A percentile compares a stretch with the other conserved stretches of the same genome.
Evolutionary conservation across 2,797 vertebrate species (phyloP).

Genomic region (Mus spretus): DNA sequence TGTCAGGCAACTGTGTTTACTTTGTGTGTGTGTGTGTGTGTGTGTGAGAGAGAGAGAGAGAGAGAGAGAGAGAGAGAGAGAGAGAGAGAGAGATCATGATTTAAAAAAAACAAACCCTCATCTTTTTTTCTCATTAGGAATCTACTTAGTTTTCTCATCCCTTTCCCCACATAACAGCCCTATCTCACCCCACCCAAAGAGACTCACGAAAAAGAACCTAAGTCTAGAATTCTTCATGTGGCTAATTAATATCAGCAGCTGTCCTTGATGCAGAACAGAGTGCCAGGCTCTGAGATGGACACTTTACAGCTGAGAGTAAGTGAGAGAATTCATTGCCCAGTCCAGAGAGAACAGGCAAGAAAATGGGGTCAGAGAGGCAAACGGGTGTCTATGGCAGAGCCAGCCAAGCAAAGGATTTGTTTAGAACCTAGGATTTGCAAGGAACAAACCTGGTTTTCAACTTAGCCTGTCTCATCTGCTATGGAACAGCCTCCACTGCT

Average conservation of each 20-base stretch:
- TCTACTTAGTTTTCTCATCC: not conserved
- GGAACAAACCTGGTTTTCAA: slow-evolving; percentile 27
- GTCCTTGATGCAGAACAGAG: not conserved
- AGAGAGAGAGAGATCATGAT: not conserved
- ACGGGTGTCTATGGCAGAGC: not conserved
- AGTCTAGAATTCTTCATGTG: not conserved
- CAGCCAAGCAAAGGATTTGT: not conserved
- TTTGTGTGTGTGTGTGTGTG: too few relatives aligned
- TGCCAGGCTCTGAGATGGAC: not conserved
- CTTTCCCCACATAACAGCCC: not conserved
- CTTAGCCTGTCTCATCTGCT: not conserved
- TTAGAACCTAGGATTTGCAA: not conserved
- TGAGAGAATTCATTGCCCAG: not conserved
- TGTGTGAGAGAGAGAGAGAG: not conserved
- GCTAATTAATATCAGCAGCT: not conserved
- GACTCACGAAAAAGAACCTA: not conserved
- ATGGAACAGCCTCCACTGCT: not conserved
- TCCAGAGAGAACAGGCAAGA: not conserved
- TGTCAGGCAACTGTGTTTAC: not conserved
- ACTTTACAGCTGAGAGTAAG: not conserved
- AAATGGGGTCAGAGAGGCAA: not conserved
- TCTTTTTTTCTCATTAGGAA: slow-evolving; percentile 49
- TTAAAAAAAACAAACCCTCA: not conserved
- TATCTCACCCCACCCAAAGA: not conserved
- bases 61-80: not conserved